Conservation (phyloP, 2,797 vertebrate species). For the Thamnophis elegans region DNA sequence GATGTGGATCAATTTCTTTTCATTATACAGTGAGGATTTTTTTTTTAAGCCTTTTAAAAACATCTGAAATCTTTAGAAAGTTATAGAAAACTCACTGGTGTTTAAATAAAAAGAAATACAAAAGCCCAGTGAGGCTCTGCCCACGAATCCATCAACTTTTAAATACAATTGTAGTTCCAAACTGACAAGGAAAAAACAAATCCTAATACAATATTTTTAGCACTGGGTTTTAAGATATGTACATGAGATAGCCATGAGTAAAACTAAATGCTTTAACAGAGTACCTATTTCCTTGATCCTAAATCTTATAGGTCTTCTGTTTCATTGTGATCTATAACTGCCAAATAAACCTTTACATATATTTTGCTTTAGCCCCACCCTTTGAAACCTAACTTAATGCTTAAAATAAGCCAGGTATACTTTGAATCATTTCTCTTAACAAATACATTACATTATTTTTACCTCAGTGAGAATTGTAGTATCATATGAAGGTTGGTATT, state of each 20-base stretch:
- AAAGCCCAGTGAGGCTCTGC: conserved; percentile 61
- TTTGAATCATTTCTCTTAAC: conserved; percentile 10
- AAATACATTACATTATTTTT: conserved; percentile 48
- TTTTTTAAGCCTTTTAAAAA: conserved; percentile 69
- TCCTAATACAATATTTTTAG: conserved; percentile 42
- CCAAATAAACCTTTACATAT: conserved; percentile 18
- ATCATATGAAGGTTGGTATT: conserved; percentile 83
- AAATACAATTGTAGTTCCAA: neutral
- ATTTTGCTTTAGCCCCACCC: conserved; percentile 29
- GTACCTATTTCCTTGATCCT: conserved; percentile 11
- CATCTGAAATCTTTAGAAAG: conserved; percentile 65
- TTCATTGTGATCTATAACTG: conserved; percentile 24
- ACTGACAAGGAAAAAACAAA: conserved; percentile 39
- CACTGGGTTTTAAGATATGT: conserved; percentile 49
- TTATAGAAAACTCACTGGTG: conserved; percentile 62
- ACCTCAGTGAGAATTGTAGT: conserved; percentile 84
- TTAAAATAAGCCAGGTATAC: neutral
- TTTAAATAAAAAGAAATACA: conserved; percentile 54
- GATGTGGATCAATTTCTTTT: conserved; percentile 83
- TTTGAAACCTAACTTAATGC: conserved; percentile 22
- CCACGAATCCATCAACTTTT: conserved; percentile 38
- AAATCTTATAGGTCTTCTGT: conserved; percentile 2
- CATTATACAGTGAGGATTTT: conserved; percentile 77
- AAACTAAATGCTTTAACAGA: conserved; percentile 14
- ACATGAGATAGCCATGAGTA: conserved; percentile 54